A percentile compares a stretch with the other conserved stretches of the same genome.
These are phyloP conservation scores for Alitta virens DNA, from an alignment of 2,888 invertebrate genomes.

Conservation along the genomic window DNA sequence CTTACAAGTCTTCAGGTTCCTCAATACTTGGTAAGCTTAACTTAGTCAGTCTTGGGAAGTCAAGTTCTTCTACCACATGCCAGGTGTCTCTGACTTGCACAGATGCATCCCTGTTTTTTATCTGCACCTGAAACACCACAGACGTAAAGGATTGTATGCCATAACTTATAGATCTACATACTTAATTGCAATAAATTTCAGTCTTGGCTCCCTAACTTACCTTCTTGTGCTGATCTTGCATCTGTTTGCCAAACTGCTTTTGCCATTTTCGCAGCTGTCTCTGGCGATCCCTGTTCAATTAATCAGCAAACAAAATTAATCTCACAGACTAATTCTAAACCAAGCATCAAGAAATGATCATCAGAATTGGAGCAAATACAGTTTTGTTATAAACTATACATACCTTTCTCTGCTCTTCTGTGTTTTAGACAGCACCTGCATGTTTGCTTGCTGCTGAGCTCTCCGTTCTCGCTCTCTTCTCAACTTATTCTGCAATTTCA, in stretches of 20 bases:
- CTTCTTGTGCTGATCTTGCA: constrained; percentile 39
- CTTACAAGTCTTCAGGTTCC: constrained; percentile 69
- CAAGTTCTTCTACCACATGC: constrained; percentile 94
- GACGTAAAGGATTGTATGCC: too few relatives aligned
- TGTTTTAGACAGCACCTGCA: constrained; percentile 80
- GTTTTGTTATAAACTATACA: too few relatives aligned
- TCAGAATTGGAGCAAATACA: too few relatives aligned
- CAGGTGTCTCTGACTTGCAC: constrained; percentile 94
- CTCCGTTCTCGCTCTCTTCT: constrained; percentile 70
- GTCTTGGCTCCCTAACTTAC: too few relatives aligned
- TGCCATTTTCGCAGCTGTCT: constrained; percentile 80
- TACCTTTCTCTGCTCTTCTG: constrained; percentile 66
- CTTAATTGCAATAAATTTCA: too few relatives aligned
- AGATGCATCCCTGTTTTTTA: constrained; percentile 93
- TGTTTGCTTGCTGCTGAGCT: constrained; percentile 63
- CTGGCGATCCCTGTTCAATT: constrained; percentile 58
- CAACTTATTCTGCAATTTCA: constrained; percentile 61
- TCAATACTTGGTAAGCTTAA: constrained; percentile 86
- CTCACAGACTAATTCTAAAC: too few relatives aligned
- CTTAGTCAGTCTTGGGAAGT: constrained; percentile 91
- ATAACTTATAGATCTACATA: too few relatives aligned
- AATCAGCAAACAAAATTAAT: too few relatives aligned
- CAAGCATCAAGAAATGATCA: too few relatives aligned
- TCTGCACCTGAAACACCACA: constrained; percentile 63
- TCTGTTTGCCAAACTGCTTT: constrained; percentile 64